Conservation (phyloP, 2,888 invertebrate genomes). For the Drosophila antonietae region DNA sequence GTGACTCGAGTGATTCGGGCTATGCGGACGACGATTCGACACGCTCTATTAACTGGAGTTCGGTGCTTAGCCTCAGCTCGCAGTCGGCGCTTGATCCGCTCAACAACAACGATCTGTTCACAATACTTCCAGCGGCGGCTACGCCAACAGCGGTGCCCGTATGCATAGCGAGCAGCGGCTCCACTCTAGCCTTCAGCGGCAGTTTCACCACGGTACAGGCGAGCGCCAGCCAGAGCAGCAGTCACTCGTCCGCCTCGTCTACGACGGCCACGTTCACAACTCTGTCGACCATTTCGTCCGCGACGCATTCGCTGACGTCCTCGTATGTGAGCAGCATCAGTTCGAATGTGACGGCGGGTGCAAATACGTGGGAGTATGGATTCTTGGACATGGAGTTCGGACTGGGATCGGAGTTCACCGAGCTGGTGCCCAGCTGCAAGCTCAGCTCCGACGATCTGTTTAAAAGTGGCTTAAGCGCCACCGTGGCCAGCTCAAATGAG, state of each 20-base stretch:
- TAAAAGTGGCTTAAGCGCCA: constrained; percentile 84
- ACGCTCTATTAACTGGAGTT: constrained; percentile 95
- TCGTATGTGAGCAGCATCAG: constrained; percentile 82
- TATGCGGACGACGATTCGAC: constrained; percentile 91
- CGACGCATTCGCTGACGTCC: constrained; percentile 82
- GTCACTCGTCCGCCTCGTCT: constrained; percentile 59
- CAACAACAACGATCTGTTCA: constrained; percentile 91
- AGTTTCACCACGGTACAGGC: constrained; percentile 81
- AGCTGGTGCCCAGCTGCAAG: constrained; percentile 86
- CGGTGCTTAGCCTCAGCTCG: constrained; percentile 93
- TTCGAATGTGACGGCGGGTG: constrained; percentile 72
- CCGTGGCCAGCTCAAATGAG: constrained; percentile 83
- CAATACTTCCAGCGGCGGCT: constrained; percentile 81
- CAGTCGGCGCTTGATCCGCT: constrained; percentile 93
- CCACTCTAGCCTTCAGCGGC: constrained; percentile 81
- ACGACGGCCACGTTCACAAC: constrained; percentile 83
- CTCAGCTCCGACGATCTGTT: constrained; percentile 86
- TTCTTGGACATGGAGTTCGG: constrained; percentile 85
- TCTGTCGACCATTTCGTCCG: constrained; percentile 82
- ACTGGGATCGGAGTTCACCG: constrained; percentile 85
- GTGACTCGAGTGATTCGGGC: constrained; percentile 89
- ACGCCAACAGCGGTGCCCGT: constrained; percentile 81
- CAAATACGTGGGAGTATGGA: constrained; percentile 84
- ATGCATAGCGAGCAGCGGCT: constrained; percentile 50
- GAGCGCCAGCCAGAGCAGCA: constrained; percentile 34